These are phyloP conservation scores for Tautogolabrus adspersus DNA, from an alignment of 2,113 vertebrate species.

Conservation along the genomic window DNA sequence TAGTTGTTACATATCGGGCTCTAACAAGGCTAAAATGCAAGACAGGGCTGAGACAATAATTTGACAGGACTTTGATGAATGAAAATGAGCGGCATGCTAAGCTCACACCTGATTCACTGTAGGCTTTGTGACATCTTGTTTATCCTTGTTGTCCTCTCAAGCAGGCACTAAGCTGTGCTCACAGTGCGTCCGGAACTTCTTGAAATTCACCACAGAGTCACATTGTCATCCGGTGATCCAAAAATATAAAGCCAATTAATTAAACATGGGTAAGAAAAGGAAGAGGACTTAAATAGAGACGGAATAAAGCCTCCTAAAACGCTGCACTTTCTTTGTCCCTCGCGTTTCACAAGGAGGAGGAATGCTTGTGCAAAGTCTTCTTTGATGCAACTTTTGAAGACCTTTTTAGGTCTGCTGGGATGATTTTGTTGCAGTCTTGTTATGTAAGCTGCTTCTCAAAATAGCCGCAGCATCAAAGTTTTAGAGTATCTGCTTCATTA, in stretches of 20 bases:
- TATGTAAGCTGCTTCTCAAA: conserved; percentile 31
- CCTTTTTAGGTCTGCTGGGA: conserved; percentile 1
- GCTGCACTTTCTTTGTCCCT: conserved; percentile 1
- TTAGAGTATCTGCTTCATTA: conserved; percentile 20
- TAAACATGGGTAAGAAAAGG: conserved; percentile 55
- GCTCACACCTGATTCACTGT: conserved; percentile 27
- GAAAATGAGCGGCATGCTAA: conserved; percentile 21
- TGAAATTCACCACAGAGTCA: conserved; percentile 32
- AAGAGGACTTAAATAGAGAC: conserved; percentile 15
- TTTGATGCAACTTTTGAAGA: conserved; percentile 17
- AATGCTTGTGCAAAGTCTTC: not conserved
- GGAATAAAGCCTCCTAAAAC: conserved; percentile 25
- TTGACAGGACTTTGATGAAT: conserved; percentile 17
- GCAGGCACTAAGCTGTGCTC: conserved; percentile 30
- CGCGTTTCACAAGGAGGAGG: not conserved
- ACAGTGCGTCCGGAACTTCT: conserved; percentile 43
- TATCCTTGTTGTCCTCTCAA: conserved; percentile 38
- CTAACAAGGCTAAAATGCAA: too few relatives aligned
- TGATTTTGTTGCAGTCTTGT: conserved; percentile 11
- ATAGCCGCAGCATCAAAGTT: conserved; percentile 41
- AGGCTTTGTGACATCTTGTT: conserved; percentile 41
- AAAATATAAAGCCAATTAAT: conserved; percentile 62
- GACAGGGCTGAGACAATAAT: not conserved
- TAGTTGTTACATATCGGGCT: too few relatives aligned
- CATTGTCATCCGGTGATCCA: conserved; percentile 47